Percentiles rank a stretch among this genome's conserved stretches.
phyloP scores from a whole-genome alignment of 2,797 vertebrate species.

The Coranthus polyacanthus region DNA sequence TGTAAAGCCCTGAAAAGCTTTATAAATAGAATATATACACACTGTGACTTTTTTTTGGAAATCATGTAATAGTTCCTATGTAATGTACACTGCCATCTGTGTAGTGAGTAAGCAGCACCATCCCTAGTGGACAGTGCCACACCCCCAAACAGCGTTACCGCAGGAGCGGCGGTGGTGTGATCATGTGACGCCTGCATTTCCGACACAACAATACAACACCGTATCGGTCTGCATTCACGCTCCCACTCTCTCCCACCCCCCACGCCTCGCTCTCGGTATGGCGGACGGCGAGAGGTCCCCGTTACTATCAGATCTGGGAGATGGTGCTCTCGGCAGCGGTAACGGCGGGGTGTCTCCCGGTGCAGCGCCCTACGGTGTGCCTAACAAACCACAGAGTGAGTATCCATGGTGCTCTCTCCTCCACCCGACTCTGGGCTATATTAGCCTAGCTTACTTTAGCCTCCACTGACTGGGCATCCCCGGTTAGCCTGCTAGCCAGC shows the following conservation, averaged over 20 bases:
- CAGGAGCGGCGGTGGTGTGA: constrained; percentile 71
- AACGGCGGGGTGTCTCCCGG: constrained; percentile 86
- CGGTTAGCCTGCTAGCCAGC: constrained; percentile 28
- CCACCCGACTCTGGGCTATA: constrained; percentile 29
- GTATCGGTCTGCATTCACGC: constrained; percentile 52
- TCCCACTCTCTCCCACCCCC: constrained; percentile 46
- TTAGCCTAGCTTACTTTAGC: constrained; percentile 59
- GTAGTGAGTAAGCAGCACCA: not conserved
- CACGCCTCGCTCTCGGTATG: constrained; percentile 84
- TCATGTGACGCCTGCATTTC: constrained; percentile 85
- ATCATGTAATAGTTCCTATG: too few species aligned
- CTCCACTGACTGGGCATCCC: constrained; percentile 53
- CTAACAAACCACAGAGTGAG: constrained; percentile 91
- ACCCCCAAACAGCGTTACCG: constrained; percentile 72
- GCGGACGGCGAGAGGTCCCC: constrained; percentile 95
- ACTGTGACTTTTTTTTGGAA: too few species aligned
- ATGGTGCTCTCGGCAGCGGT: constrained; percentile 86
- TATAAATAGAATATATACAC: too few species aligned
- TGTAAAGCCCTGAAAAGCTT: too few species aligned
- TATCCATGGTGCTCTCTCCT: constrained; percentile 60
- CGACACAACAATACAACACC: constrained; percentile 81
- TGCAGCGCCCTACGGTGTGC: constrained; percentile 83
- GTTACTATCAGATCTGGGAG: constrained; percentile 90
- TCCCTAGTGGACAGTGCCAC: constrained; percentile 45
- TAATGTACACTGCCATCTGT: not conserved